Percentiles rank a stretch among this genome's conserved stretches.
Conservation (phyloP, 2,797 vertebrate species). For the Selene dorsalis region DNA sequence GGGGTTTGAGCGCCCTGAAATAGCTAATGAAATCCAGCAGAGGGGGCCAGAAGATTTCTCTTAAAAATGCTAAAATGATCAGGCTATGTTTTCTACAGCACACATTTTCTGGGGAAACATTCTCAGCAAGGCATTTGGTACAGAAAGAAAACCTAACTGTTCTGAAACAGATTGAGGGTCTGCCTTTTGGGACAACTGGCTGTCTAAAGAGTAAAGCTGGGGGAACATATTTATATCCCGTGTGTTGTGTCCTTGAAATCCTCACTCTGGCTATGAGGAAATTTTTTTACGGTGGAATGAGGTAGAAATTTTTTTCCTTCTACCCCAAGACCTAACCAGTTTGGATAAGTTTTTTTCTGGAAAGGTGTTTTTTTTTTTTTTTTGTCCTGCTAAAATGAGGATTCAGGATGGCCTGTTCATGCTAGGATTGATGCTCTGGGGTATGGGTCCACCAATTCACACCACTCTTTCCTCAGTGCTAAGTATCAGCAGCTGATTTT, state of each 20-base stretch:
- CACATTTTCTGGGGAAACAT: slow-evolving; percentile 31
- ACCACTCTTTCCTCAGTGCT: neutral
- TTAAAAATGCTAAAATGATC: slow-evolving; percentile 11
- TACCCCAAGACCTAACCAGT: neutral
- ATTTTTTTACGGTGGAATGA: neutral
- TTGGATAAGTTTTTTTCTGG: neutral
- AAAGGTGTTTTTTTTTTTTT: too few relatives aligned
- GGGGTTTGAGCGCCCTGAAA: slow-evolving; percentile 4
- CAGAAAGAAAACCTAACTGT: slow-evolving; percentile 23
- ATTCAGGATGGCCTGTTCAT: neutral
- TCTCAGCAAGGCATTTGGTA: slow-evolving; percentile 19
- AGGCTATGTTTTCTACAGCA: slow-evolving; percentile 12
- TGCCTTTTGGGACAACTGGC: neutral
- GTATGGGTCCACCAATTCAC: neutral
- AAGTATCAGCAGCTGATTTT: neutral
- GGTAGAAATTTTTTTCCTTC: neutral
- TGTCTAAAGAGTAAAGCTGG: neutral
- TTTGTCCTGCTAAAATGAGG: neutral
- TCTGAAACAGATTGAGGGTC: slow-evolving; percentile 7
- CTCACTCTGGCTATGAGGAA: neutral
- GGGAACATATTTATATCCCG: neutral
- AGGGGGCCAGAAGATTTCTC: slow-evolving; percentile 71
- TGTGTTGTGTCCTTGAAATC: slow-evolving; percentile 6
- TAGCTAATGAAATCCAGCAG: slow-evolving; percentile 65
- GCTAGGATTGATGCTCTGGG: neutral